Percentiles rank a stretch among this genome's conserved stretches.
phyloP scores from a whole-genome alignment of 1,140 invertebrate species.

The Drosophila auraria region DNA sequence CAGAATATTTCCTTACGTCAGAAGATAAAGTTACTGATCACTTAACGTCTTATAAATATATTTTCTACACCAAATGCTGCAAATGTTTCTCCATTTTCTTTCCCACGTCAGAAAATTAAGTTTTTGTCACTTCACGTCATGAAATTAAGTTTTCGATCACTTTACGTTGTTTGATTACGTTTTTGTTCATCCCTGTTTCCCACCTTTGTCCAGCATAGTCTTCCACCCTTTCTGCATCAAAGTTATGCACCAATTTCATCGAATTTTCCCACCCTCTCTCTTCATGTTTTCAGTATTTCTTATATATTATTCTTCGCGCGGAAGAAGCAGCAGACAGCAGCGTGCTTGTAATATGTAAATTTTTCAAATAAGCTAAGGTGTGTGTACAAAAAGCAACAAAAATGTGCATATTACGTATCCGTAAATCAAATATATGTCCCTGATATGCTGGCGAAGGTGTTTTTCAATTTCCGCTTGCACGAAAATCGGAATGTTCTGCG shows the following conservation, averaged over 20 bases:
- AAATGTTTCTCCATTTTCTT: too few species aligned
- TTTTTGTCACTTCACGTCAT: neutral
- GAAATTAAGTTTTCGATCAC: neutral
- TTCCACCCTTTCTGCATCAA: neutral
- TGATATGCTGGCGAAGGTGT: neutral
- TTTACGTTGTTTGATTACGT: neutral
- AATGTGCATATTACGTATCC: neutral
- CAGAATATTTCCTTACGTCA: too few species aligned
- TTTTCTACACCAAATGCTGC: too few species aligned
- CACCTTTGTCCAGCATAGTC: neutral
- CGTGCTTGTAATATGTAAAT: slow-evolving; percentile 74
- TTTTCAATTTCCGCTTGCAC: neutral
- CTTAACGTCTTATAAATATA: too few species aligned
- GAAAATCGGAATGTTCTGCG: slow-evolving; percentile 9
- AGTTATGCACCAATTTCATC: neutral
- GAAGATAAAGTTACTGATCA: too few species aligned
- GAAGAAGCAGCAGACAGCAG: slow-evolving; percentile 50
- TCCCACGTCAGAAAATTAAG: too few species aligned
- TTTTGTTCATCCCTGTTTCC: neutral
- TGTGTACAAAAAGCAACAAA: slow-evolving; percentile 17
- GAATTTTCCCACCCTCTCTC: neutral
- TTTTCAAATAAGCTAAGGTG: slow-evolving; percentile 74
- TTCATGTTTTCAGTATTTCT: slow-evolving; percentile 1
- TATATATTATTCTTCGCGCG: slow-evolving; percentile 40
- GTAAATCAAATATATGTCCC: too few species aligned